A percentile compares a stretch with the other conserved stretches of the same genome.
Evolutionary conservation across 2,797 vertebrate genomes (phyloP).

Genomic region (Typhlichthys subterraneus): DNA sequence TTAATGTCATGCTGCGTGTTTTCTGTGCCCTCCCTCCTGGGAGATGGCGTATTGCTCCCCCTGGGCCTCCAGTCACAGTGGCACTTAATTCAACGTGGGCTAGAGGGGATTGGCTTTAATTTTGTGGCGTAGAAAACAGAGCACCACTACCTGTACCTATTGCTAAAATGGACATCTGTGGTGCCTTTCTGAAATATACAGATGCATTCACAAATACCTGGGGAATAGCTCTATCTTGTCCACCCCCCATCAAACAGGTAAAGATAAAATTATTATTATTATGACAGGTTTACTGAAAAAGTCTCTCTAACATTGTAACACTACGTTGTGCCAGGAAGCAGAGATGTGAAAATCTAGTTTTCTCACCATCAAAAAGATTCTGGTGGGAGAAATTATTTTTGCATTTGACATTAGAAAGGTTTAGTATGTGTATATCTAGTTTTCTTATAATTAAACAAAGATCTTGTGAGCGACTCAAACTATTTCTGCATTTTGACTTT

Average conservation of each 20-base stretch:
- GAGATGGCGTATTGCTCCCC: slow-evolving; percentile 26
- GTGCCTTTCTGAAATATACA: slow-evolving; percentile 19
- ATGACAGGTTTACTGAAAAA: slow-evolving; percentile 15
- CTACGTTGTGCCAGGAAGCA: slow-evolving; percentile 11
- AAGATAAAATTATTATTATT: slow-evolving; percentile 28
- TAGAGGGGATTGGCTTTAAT: slow-evolving; percentile 50
- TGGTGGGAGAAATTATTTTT: slow-evolving; percentile 11
- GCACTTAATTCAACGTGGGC: slow-evolving; percentile 50
- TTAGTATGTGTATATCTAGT: background rate
- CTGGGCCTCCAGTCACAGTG: slow-evolving; percentile 25
- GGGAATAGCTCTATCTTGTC: slow-evolving; percentile 15
- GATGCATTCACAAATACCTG: slow-evolving; percentile 10
- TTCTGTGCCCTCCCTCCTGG: slow-evolving; percentile 20
- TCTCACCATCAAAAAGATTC: slow-evolving; percentile 31
- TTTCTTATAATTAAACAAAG: no score
- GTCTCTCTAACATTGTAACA: no score
- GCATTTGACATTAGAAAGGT: slow-evolving; percentile 19
- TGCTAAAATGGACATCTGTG: slow-evolving; percentile 8
- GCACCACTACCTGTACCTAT: slow-evolving; percentile 35
- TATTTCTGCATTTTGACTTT: slow-evolving; percentile 22
- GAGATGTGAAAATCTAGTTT: slow-evolving; percentile 23
- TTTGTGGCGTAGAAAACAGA: slow-evolving; percentile 46
- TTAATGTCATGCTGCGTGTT: slow-evolving; percentile 21
- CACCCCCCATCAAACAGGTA: slow-evolving; percentile 9
- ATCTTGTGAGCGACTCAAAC: no score